A percentile compares a stretch with the other conserved stretches of the same genome.
phyloP scores from a whole-genome alignment of 2,113 vertebrate genomes.

The Ophthalmolycus amberensis region DNA sequence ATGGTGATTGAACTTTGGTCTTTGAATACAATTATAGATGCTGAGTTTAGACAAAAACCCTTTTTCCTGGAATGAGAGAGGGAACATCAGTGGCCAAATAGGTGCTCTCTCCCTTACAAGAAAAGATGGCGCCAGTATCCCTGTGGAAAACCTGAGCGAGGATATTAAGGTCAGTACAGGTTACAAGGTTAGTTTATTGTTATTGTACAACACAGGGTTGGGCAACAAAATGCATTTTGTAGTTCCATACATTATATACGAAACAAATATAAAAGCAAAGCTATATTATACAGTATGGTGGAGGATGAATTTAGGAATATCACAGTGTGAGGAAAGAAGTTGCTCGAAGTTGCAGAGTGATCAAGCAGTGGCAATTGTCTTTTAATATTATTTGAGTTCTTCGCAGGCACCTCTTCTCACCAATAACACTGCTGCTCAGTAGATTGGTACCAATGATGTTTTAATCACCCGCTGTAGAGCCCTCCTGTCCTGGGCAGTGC shows the following conservation, averaged over 20 bases:
- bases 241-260: not conserved
- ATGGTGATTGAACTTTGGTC: not conserved
- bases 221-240: not conserved
- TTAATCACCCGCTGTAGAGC: not conserved
- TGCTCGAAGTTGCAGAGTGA: no score
- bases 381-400: not conserved
- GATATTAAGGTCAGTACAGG: conserved; percentile 86
- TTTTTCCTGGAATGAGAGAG: conserved; percentile 79
- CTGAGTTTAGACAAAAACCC: conserved; percentile 86
- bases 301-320: not conserved
- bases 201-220: not conserved
- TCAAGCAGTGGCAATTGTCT: not conserved
- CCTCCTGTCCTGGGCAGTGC: not conserved
- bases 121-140: conserved; percentile 82
- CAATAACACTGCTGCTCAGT: not conserved
- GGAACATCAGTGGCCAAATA: conserved; percentile 83
- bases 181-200: not conserved
- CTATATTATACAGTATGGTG: no score
- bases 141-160: conserved; percentile 84
- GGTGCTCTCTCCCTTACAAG: conserved; percentile 85
- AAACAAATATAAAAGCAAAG: not conserved
- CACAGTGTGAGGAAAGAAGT: not conserved
- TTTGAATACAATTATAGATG: conserved; percentile 82
- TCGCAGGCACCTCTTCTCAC: not conserved
- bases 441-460: not conserved